Evolutionary conservation across 2,113 vertebrate species (phyloP), one percentile per base, ranked within the genome.

Genomic region (Pterocles gutturalis): DNA sequence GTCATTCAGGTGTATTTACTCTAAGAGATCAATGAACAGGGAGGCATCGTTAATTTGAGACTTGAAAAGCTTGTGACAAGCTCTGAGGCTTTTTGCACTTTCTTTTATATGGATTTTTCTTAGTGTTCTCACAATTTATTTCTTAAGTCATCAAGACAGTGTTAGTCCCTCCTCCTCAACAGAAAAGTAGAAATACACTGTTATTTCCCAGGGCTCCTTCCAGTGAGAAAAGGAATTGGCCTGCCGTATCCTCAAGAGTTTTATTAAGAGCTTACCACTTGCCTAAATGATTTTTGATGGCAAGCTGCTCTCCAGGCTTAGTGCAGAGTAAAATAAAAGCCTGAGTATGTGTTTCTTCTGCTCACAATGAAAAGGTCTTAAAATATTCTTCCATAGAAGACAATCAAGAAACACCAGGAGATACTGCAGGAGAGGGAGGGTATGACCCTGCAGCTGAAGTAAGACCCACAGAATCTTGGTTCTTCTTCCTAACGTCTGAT

Each of bases 381-480:
- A 95, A 94, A 77, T n/a, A 85, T 60, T 87, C 57, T 87, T 82
- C 48, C 57, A 29, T 2, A 60, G 90, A 91, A 83, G 22, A 90
- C 67, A 92, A 90, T 62, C 88, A 91, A 83, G 90, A 86, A 88
- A 90, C 67, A 85, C 16, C 82, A 76, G 69, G 43, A 88, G 66
- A 95, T 67, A 93, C 58, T 61, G 36, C 58, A 81, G 67, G 64
- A 66, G 58, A 81, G 83, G 90, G 96, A 96, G 95, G 91, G 34
- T 72, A 58, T 92, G 96, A 96, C 95, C 93, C 46, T 85, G 55
- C 49, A 53, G 81, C 1, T 90, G 75, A 58, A 92, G 64, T 38
- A 75, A 92, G 93, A 92, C 51, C 55, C 60, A 77, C 24, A 92
- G 90, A 94, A 94, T 96, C 93, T 87, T 78, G 76, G 64, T 90